A percentile compares a stretch with the other conserved stretches of the same genome.
These are phyloP conservation scores for Indicator maculatus DNA, from an alignment of 2,113 vertebrate species.

Conservation along the genomic window DNA sequence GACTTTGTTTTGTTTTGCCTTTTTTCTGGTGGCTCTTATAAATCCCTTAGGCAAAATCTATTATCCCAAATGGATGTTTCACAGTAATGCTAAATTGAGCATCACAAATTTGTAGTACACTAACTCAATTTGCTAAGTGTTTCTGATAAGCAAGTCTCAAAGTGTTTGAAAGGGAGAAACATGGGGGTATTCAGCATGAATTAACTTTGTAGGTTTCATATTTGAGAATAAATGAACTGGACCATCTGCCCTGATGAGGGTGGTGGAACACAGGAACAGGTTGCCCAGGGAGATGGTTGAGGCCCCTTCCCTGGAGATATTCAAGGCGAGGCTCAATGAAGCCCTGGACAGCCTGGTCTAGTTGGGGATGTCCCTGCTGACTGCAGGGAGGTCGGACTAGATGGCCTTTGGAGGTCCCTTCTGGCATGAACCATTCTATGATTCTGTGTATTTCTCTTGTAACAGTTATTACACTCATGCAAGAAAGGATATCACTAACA, in stretches of 20 bases:
- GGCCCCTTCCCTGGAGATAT: no score
- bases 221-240: neutral
- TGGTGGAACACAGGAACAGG: no score
- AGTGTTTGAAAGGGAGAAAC: neutral
- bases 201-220: neutral
- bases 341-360: no score
- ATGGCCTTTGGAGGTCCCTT: no score
- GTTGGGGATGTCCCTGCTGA: no score
- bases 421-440: no score
- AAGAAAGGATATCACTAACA: neutral
- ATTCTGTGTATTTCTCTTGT: neutral
- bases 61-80: constrained; percentile 67
- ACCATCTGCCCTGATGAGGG: no score
- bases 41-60: constrained; percentile 39
- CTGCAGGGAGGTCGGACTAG: no score
- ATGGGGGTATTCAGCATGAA: neutral
- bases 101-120: constrained; percentile 39
- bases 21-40: neutral
- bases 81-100: constrained; percentile 56
- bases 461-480: neutral
- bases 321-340: no score
- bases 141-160: constrained; percentile 29
- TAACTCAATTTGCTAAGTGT: constrained; percentile 42
- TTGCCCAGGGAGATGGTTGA: no score
- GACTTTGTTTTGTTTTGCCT: neutral